Evolutionary conservation across 1,140 invertebrate species (phyloP).

Genomic region (Drosophila littoralis): DNA sequence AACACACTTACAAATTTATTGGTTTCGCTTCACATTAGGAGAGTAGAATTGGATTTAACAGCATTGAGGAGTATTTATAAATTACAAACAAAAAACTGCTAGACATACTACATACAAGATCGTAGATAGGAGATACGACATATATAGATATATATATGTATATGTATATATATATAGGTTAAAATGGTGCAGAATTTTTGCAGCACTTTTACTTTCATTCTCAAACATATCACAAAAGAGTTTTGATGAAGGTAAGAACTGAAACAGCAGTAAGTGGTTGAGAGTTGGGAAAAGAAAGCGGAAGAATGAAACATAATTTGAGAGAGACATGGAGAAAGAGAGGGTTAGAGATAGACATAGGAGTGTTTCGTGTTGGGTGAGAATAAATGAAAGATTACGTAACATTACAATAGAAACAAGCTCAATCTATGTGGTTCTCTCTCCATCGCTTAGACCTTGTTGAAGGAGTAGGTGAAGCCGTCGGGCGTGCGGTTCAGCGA

Average conservation of each 20-base stretch:
- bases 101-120: conserved; percentile 6
- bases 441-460: conserved; percentile 85
- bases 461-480: conserved; percentile 93
- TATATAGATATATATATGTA: conserved; percentile 44
- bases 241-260: conserved; percentile 66
- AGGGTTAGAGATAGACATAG: not conserved
- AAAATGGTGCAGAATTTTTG: conserved; percentile 6
- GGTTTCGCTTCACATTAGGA: conserved; percentile 54
- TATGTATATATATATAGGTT: not conserved
- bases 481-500: conserved; percentile 93
- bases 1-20: conserved; percentile 69
- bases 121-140: conserved; percentile 67
- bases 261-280: conserved; percentile 5
- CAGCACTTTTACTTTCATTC: conserved; percentile 55
- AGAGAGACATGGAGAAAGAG: conserved; percentile 1
- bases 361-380: conserved; percentile 23
- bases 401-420: conserved; percentile 53
- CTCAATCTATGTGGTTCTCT: conserved; percentile 68
- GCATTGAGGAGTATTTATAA: conserved; percentile 57
- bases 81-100: conserved; percentile 62
- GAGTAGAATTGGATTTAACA: conserved; percentile 35
- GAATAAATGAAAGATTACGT: conserved; percentile 32
- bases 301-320: not conserved
- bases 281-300: conserved; percentile 6
- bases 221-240: conserved; percentile 79